Evolutionary conservation across 2,113 vertebrate genomes (phyloP).

Genomic region (Phrynosoma blainvillii): DNA sequence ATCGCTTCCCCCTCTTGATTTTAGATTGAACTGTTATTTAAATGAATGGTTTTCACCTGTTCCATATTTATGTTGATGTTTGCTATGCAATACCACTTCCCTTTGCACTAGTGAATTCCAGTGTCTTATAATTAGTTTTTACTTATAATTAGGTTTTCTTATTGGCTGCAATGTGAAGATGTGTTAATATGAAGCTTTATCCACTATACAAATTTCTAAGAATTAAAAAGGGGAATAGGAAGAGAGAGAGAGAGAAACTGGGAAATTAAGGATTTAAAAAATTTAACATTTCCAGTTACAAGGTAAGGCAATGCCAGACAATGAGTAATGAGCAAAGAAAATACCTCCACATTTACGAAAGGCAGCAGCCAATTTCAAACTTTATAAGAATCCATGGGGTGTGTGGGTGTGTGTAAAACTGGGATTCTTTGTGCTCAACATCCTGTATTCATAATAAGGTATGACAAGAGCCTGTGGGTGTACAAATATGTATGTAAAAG

Average conservation of each 20-base stretch:
- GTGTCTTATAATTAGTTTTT: slow-evolving; percentile 18
- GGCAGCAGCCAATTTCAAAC: background rate
- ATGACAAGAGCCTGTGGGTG: background rate
- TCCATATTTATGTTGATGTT: slow-evolving; percentile 20
- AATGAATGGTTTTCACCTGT: slow-evolving; percentile 37
- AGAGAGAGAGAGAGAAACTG: background rate
- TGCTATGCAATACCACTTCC: slow-evolving; percentile 19
- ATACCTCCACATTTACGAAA: slow-evolving; percentile 12
- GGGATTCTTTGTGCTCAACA: background rate
- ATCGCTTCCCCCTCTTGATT: background rate
- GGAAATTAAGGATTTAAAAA: slow-evolving; percentile 53
- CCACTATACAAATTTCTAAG: slow-evolving; percentile 27
- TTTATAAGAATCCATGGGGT: background rate
- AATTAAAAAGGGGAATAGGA: background rate
- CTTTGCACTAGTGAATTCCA: slow-evolving; percentile 20
- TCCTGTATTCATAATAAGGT: no score
- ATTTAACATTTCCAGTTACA: slow-evolving; percentile 43
- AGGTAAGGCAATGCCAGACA: slow-evolving; percentile 21
- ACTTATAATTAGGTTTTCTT: background rate
- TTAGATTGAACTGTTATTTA: slow-evolving; percentile 17
- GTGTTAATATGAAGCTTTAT: background rate
- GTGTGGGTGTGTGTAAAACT: background rate
- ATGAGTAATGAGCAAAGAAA: slow-evolving; percentile 33
- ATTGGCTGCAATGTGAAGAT: slow-evolving; percentile 1
- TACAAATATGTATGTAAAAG: background rate